A percentile compares a stretch with the other conserved stretches of the same genome.
Conservation (phyloP, 2,113 vertebrate species). For the Hippocampus barbouri region DNA sequence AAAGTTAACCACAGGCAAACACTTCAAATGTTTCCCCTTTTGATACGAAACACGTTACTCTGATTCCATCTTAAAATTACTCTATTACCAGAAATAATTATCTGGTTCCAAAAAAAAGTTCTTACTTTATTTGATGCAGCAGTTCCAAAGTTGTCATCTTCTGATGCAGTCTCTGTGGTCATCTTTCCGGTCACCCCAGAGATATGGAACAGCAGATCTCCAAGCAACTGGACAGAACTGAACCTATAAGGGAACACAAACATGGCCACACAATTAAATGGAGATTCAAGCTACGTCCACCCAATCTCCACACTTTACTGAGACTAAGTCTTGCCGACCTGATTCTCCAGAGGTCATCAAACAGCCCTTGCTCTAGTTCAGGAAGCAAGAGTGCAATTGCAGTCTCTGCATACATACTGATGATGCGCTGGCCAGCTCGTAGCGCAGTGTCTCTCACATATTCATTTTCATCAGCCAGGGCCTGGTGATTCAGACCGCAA, state of each 20-base stretch:
- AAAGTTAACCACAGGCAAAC: not conserved
- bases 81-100: not conserved
- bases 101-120: not conserved
- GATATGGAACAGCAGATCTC: conserved; percentile 96
- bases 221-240: conserved; percentile 97
- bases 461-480: conserved; percentile 95
- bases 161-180: conserved; percentile 97
- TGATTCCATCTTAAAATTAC: not conserved
- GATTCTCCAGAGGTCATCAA: conserved; percentile 97
- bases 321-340: conserved; percentile 67
- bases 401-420: conserved; percentile 96
- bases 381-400: conserved; percentile 91
- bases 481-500: conserved; percentile 64
- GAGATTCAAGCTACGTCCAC: not conserved
- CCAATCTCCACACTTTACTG: not conserved
- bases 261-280: not conserved
- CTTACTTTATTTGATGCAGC: conserved; percentile 91
- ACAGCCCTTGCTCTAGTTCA: conserved; percentile 96
- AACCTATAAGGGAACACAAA: conserved; percentile 73
- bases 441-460: conserved; percentile 96
- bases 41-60: not conserved
- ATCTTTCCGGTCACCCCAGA: conserved; percentile 98
- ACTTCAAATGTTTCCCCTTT: not conserved
- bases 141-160: conserved; percentile 98
- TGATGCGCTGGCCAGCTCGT: conserved; percentile 89